Conservation (phyloP, 2,797 vertebrate genomes). For the Pantherophis alleghaniensis region DNA sequence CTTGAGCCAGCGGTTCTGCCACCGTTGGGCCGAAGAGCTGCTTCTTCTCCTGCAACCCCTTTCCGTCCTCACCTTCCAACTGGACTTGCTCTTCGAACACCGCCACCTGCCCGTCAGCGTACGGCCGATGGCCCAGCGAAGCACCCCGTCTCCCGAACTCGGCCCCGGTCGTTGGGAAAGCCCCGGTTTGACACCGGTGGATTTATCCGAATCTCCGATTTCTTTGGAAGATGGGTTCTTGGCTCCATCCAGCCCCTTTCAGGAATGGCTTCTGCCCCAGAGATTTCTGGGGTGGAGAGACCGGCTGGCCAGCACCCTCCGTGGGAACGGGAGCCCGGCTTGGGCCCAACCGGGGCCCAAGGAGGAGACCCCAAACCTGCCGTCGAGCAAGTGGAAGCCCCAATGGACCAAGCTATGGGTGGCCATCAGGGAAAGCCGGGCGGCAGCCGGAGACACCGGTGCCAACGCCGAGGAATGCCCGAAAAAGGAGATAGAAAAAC, state of each 20-base stretch:
- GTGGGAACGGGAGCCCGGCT: constrained; percentile 23
- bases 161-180: background rate
- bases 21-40: constrained; percentile 85
- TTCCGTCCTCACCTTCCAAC: constrained; percentile 91
- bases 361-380: background rate
- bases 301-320: constrained; percentile 75
- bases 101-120: constrained; percentile 80
- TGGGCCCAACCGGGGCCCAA: rapidly evolving
- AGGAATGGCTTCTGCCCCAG: constrained; percentile 76
- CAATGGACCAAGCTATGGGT: constrained; percentile 58
- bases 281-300: constrained; percentile 83
- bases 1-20: constrained; percentile 77
- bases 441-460: rapidly evolving
- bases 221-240: background rate
- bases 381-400: constrained; percentile 71
- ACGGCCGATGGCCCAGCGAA: constrained; percentile 28
- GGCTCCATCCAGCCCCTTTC: background rate
- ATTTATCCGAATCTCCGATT: background rate
- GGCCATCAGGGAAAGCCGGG: background rate
- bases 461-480: rapidly evolving
- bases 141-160: rapidly evolving
- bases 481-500: background rate
- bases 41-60: constrained; percentile 91
- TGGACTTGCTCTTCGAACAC: constrained; percentile 93
- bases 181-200: rapidly evolving